Conservation (phyloP, 2,797 vertebrate species). For the Stomatorhinus walkeri region DNA sequence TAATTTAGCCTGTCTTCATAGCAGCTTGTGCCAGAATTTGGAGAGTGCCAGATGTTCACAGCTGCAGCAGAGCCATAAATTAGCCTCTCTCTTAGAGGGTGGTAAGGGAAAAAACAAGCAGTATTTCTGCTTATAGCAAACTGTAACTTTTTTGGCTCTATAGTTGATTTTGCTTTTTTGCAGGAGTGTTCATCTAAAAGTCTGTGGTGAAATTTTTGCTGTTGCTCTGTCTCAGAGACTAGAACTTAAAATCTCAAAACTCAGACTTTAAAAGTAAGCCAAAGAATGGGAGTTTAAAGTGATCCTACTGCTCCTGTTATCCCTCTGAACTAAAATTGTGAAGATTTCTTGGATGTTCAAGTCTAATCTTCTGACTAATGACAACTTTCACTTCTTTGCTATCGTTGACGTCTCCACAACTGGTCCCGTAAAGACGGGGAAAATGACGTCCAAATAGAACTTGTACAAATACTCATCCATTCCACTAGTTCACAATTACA, state of each 20-base stretch:
- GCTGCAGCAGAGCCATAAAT: constrained; percentile 17
- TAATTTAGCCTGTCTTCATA: background rate
- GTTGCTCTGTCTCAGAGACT: background rate
- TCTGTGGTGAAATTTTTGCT: background rate
- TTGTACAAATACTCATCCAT: background rate
- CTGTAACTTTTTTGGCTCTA: background rate
- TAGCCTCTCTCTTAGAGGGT: background rate
- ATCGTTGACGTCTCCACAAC: background rate
- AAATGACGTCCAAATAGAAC: too few relatives aligned
- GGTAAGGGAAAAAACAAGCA: background rate
- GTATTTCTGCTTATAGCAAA: background rate
- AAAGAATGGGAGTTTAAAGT: background rate
- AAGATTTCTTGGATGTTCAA: background rate
- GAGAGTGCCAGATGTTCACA: constrained; percentile 21
- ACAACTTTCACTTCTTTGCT: background rate
- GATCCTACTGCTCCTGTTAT: background rate
- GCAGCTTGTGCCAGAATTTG: background rate
- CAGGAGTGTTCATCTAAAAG: background rate
- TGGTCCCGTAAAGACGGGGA: background rate
- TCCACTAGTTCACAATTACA: background rate
- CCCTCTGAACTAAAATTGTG: background rate
- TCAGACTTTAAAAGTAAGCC: background rate
- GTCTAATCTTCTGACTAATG: background rate
- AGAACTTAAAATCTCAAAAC: background rate
- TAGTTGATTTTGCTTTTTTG: background rate